Evolutionary conservation across 2,113 vertebrate genomes (phyloP).

Genomic region (Kryptolebias marmoratus): DNA sequence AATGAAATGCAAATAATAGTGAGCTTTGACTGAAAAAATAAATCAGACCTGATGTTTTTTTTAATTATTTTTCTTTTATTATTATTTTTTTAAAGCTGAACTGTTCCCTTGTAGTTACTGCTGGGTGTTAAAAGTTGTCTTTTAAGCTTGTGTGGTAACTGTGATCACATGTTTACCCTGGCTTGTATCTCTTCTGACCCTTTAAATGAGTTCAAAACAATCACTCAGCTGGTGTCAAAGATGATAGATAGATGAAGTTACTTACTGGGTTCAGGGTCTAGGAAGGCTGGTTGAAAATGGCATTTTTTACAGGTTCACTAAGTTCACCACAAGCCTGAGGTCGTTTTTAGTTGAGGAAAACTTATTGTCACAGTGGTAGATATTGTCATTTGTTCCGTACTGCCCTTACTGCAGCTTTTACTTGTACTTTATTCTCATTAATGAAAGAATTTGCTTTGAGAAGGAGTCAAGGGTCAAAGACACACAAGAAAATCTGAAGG

Average conservation of each 20-base stretch:
- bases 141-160: not conserved
- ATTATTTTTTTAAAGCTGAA: slow-evolving; percentile 5
- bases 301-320: slow-evolving; percentile 18
- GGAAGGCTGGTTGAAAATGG: slow-evolving; percentile 23
- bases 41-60: slow-evolving; percentile 31
- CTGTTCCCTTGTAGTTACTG: not conserved
- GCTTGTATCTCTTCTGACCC: not conserved
- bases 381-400: not conserved
- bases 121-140: not conserved
- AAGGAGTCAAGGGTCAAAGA: no score
- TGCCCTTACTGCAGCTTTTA: no score
- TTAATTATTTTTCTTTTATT: not conserved
- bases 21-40: slow-evolving; percentile 3
- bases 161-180: not conserved
- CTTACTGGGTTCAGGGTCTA: slow-evolving; percentile 20
- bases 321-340: slow-evolving; percentile 1
- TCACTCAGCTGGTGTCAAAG: slow-evolving; percentile 14
- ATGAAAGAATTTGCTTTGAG: no score
- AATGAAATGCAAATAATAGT: slow-evolving; percentile 58
- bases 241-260: slow-evolving; percentile 16
- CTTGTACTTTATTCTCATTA: no score
- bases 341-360: slow-evolving; percentile 24
- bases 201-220: slow-evolving; percentile 5
- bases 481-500: no score
- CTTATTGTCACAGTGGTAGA: not conserved